Base-by-base conservation (phyloP, 2,797 vertebrate genomes). In the Sarcophilus harrisii region DNA sequence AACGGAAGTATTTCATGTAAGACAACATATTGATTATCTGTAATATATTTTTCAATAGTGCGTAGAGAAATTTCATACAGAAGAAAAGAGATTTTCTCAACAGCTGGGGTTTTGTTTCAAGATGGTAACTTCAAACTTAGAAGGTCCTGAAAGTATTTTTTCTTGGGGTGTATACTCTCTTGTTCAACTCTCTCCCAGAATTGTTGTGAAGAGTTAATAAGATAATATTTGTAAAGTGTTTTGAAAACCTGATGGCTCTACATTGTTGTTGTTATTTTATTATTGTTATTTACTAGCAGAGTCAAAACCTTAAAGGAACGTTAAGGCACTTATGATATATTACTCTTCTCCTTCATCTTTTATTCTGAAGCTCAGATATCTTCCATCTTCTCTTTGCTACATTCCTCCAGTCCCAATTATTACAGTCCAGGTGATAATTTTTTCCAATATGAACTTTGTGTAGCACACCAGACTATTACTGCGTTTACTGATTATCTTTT, bases 11-110 rank as follows among this genome's bases (percentile, higher is more conserved):
- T 91, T 96, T 96, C 96, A 73, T 29, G 29, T 94, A 96, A 93
- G 73, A 95, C 91, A 96, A 93, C 92, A 27, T 92, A 94, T 96
- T 92, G 95, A 95, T 95, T 93, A 94, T 54, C 38, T 91, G 3
- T 94, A 54, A 95, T 93, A 28, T 87, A 73, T 91, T 95, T 96
- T 96, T 94, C 16, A 92, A 55, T n/a, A 49, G 92, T 14, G 2
- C 91, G 27, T 14, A 81, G 1, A 52, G 14, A 29, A 94, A 6
- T 94, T 95, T 60, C 73, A 90, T 49, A 90, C 4, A 27, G 54
- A 55, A 55, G 54, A 55, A 55, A 55, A 55, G 54, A 10, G 55
- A 10, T 11, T 9, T 55, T 55, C 54, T 55, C 54, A 55, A 10
- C 8, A 49, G 38, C 3, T 49, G 21, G 38, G 73, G 3, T 32